phyloP scores from a whole-genome alignment of 2,888 invertebrate genomes.

The Eulithis prunata region DNA sequence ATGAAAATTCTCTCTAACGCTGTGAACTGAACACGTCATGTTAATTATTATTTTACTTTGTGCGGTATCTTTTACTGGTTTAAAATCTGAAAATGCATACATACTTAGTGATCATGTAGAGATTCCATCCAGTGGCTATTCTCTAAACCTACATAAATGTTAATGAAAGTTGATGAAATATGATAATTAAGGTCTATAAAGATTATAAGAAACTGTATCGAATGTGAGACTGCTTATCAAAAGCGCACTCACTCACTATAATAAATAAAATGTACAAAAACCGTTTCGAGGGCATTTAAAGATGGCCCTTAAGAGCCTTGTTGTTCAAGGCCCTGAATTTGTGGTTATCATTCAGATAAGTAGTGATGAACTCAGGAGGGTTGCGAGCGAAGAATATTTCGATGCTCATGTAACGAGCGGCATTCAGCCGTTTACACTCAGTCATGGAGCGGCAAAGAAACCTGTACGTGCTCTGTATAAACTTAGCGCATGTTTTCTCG shows the following conservation, averaged over 20 bases:
- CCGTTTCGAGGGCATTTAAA: constrained; percentile 42
- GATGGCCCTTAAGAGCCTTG: constrained; percentile 67
- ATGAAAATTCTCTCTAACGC: no score
- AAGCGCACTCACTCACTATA: neutral
- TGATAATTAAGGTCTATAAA: no score
- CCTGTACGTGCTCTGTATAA: constrained; percentile 73
- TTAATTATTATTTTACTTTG: no score
- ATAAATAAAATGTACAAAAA: neutral
- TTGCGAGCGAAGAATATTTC: constrained; percentile 84
- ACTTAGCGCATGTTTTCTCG: constrained; percentile 69
- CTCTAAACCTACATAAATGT: no score
- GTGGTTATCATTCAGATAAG: constrained; percentile 85
- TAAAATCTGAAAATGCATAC: no score
- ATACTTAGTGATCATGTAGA: no score
- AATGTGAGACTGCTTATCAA: no score
- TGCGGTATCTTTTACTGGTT: no score
- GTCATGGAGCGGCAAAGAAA: constrained; percentile 74
- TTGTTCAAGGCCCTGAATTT: constrained; percentile 85
- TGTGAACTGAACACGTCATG: no score
- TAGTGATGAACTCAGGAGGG: constrained; percentile 88
- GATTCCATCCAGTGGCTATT: no score
- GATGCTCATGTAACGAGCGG: constrained; percentile 82
- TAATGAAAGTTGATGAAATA: no score
- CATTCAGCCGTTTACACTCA: constrained; percentile 74
- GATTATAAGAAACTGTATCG: no score